These are phyloP conservation scores for Sorex fumeus DNA, from an alignment of 2,113 vertebrate species.

Conservation along the genomic window DNA sequence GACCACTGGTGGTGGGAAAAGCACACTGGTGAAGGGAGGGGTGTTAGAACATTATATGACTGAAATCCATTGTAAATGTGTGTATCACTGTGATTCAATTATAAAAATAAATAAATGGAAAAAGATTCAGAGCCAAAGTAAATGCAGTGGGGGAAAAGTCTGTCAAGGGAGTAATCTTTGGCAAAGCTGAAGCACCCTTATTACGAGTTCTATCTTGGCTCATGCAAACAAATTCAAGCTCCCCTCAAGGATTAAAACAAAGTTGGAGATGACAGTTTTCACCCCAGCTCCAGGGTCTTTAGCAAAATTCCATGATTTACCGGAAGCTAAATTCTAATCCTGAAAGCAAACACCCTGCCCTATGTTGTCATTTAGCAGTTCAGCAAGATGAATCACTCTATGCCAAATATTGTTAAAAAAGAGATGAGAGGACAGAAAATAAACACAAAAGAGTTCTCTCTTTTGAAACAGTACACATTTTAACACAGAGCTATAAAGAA, in stretches of 20 bases:
- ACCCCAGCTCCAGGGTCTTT: not conserved
- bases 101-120: not conserved
- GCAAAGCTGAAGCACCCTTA: not conserved
- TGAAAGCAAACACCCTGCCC: not conserved
- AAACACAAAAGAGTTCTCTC: slow-evolving; percentile 18
- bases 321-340: slow-evolving; percentile 49
- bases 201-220: not conserved
- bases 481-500: not conserved
- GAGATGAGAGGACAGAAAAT: slow-evolving; percentile 21
- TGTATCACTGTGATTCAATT: too few species aligned
- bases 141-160: not conserved
- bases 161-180: not conserved
- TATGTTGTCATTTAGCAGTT: slow-evolving; percentile 29
- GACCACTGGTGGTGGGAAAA: too few species aligned
- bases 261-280: not conserved
- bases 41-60: too few species aligned
- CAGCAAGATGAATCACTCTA: not conserved
- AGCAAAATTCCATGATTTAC: slow-evolving; percentile 63
- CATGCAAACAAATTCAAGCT: not conserved
- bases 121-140: not conserved
- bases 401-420: slow-evolving; percentile 32
- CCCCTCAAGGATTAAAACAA: not conserved
- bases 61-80: too few species aligned
- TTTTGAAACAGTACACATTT: slow-evolving; percentile 40
- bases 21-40: too few species aligned